These are phyloP conservation scores for Baronia brevicornis DNA, from an alignment of 2,888 invertebrate genomes.

Conservation along the genomic window DNA sequence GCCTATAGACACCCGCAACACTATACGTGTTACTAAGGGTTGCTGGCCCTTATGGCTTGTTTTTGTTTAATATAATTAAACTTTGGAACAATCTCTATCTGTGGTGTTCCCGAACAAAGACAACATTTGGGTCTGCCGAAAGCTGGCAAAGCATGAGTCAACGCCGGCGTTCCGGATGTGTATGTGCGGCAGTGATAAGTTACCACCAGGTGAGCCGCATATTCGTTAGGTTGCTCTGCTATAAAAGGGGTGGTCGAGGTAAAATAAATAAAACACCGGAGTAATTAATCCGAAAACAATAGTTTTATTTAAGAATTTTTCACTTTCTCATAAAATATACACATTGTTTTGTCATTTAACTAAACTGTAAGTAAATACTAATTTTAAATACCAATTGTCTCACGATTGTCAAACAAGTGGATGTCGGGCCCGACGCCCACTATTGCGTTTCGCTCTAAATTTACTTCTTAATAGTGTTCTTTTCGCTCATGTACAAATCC, in stretches of 20 bases:
- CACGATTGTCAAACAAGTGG: constrained; percentile 53
- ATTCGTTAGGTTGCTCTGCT: no score
- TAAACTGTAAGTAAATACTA: constrained; percentile 76
- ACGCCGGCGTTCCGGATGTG: no score
- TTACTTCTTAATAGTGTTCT: constrained; percentile 35
- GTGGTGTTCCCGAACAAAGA: no score
- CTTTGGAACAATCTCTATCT: no score
- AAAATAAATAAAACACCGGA: constrained; percentile 63
- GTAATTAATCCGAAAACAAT: constrained; percentile 75
- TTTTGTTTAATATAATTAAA: no score
- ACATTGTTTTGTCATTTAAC: constrained; percentile 76
- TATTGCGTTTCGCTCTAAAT: constrained; percentile 42
- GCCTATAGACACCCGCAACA: no score
- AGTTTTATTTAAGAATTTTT: constrained; percentile 76
- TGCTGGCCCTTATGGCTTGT: no score
- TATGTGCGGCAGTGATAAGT: no score
- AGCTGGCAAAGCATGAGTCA: no score
- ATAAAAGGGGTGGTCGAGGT: constrained; percentile 26
- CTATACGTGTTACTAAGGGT: no score
- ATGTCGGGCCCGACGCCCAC: constrained; percentile 37
- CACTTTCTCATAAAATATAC: constrained; percentile 76
- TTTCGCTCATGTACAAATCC: constrained; percentile 63
- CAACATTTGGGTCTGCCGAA: no score
- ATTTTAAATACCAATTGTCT: constrained; percentile 73
- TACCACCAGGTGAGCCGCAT: no score